Evolutionary conservation across 2,888 invertebrate genomes (phyloP), one percentile per base, ranked within the genome.

Genomic region (Pasiphila rectangulata): DNA sequence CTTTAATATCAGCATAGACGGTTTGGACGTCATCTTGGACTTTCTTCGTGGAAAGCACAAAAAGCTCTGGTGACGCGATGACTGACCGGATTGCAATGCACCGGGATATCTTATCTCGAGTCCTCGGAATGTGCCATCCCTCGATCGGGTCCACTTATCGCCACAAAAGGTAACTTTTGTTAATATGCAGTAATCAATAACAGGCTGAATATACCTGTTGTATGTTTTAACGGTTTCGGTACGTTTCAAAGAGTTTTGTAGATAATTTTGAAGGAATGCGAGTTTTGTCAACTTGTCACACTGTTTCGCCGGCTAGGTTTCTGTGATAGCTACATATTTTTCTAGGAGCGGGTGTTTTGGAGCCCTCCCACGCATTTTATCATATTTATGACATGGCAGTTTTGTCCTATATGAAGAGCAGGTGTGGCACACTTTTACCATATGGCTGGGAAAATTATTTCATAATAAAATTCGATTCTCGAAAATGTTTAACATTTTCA

Each of bases 111-210:
- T 85, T 84, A 83, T 85, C 83, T 84, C n/a, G n/a, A n/a, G n/a
- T n/a, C n/a, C n/a, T n/a, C 36, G 62, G 86, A 87, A 87, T 87
- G 85, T 77, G 79, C 75, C 75, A 79, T 75, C 79, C 79, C 78
- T 73, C 69, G 58, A 69, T 75, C 74, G 76, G 77, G 64, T 64
- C 79, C 83, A 84, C 84, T 84, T 83, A 83, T 72, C 76, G 80
- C 72, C 61, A 63, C 79, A 79, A 84, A 59, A 80, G 75, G 54
- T 62, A 63, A 72, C 71, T 72, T 78, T 78, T 75, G 79, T 81
- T 75, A 71, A 68, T 66, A 76, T 77, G 30, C 17, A 30, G 30
- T 32, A 83, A 75, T 80, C 79, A 78, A 80, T 82, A 78, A 63
- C 56, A 1, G 2, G 5, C 13, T 32, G 32, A 32, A 32, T 32